A percentile compares a stretch with the other conserved stretches of the same genome.
Evolutionary conservation across 2,113 vertebrate genomes (phyloP).

Genomic region (Nesogale talazaci): DNA sequence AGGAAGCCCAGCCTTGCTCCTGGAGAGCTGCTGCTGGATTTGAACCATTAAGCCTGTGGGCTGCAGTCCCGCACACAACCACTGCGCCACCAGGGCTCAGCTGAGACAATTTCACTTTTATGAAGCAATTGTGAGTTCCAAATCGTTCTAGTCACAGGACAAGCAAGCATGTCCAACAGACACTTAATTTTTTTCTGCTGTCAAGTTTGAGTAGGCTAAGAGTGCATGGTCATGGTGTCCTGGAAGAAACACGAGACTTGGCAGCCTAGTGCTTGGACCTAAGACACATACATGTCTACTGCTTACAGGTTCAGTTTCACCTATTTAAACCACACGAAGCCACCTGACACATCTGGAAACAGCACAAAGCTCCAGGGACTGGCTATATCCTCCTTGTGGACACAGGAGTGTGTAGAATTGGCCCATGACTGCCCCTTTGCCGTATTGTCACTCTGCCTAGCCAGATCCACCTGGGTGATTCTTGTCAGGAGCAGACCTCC

Average conservation of each 20-base stretch:
- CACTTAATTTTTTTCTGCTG: neutral
- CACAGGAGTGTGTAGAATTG: neutral
- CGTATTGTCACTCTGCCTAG: slow-evolving; percentile 1
- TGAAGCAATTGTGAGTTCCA: neutral
- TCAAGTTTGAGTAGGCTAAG: neutral
- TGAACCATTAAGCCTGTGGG: too few species aligned
- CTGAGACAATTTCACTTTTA: neutral
- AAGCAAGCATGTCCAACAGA: slow-evolving; percentile 26
- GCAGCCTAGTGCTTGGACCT: neutral
- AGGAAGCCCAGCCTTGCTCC: too few species aligned
- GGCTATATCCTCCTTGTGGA: neutral
- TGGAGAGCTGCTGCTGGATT: too few species aligned
- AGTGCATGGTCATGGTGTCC: neutral
- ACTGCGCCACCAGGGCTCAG: too few species aligned
- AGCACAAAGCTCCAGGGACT: neutral
- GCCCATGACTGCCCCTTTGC: neutral
- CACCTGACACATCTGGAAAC: neutral
- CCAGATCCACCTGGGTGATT: neutral
- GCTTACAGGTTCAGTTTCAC: neutral
- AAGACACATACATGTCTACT: neutral
- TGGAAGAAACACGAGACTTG: neutral
- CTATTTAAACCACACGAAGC: neutral
- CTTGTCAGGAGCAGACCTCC: too few species aligned
- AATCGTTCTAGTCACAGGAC: slow-evolving; percentile 22
- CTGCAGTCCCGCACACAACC: too few species aligned